Evolutionary conservation across 2,888 invertebrate species (phyloP), one percentile per base, ranked within the genome.

Genomic region (Tortrix viridana): DNA sequence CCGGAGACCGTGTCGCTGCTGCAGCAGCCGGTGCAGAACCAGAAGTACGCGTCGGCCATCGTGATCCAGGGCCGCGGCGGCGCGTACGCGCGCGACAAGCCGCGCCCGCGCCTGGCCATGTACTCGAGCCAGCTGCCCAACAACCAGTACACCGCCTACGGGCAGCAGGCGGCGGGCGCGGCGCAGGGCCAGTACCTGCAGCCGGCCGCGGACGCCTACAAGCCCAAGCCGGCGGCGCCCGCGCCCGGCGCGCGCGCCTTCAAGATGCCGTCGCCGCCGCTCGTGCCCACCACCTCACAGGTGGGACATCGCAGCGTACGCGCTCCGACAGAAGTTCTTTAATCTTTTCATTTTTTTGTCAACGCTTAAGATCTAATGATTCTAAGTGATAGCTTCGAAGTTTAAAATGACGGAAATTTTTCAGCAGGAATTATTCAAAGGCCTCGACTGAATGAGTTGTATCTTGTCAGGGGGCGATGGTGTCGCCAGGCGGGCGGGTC

Each of bases 1-100:
- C 92, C 92, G 19, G 92, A 92, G 71, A 91, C 92, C n/a, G 92
- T 92, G 37, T 90, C 90, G 9, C 73, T 92, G 43, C 77, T 92
- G 61, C 92, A 92, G 72, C 89, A 90, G 71, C 89, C 91, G 26
- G 76, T 85, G 56, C 88, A 84, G 65, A 84, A 79, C 66, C 73
- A 84, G 16, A 90, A 90, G 74, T 90, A 88, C 68, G 80, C 86
- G 43, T 81, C 88, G 9, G 75, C 85, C 4, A 77, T 88, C 64
- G 84, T 87, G 44, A 79, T 88, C 9, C 88, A 85, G 64, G 85
- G 87, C 16, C 82, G 92, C 18, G 73, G 83, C 48, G 85, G 75
- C 12, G 32, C 32, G 14, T 92, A 86, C 74, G 71, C 63, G 14
- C 76, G 90, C 3, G 92, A 92, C 68, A 90, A 89, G 68, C 80